Evolutionary conservation across 2,113 vertebrate genomes (phyloP).

Genomic region (Brevimyrus niger): DNA sequence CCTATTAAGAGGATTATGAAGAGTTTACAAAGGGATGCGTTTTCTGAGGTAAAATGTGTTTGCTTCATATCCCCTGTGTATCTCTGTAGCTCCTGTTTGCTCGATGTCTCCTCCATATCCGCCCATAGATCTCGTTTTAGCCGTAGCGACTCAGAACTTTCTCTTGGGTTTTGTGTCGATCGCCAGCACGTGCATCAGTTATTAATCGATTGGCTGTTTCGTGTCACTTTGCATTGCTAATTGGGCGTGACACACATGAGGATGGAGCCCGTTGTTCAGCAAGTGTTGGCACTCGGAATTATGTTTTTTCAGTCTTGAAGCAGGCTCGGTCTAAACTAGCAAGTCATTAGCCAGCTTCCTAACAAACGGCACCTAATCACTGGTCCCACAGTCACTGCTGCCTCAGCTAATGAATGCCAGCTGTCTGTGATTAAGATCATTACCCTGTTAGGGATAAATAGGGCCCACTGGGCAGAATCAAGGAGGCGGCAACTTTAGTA

Average conservation of each 20-base stretch:
- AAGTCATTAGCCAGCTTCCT: not conserved
- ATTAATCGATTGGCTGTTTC: not conserved
- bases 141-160: not conserved
- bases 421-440: not conserved
- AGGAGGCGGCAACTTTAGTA: not conserved
- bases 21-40: not conserved
- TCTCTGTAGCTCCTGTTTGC: not conserved
- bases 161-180: not conserved
- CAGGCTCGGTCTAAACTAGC: not conserved
- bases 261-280: not conserved
- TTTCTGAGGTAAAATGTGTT: not conserved
- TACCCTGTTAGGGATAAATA: conserved; percentile 3
- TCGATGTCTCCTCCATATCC: not conserved
- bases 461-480: not conserved
- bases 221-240: not conserved
- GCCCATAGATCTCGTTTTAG: not conserved
- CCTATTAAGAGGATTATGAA: not conserved
- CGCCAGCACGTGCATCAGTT: not conserved
- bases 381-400: not conserved
- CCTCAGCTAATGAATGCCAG: not conserved
- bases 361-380: not conserved
- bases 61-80: not conserved
- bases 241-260: not conserved
- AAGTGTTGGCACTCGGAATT: not conserved
- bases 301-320: not conserved